Base-by-base conservation (phyloP, 2,888 invertebrate species). In the Lycocerus yunnanus region DNA sequence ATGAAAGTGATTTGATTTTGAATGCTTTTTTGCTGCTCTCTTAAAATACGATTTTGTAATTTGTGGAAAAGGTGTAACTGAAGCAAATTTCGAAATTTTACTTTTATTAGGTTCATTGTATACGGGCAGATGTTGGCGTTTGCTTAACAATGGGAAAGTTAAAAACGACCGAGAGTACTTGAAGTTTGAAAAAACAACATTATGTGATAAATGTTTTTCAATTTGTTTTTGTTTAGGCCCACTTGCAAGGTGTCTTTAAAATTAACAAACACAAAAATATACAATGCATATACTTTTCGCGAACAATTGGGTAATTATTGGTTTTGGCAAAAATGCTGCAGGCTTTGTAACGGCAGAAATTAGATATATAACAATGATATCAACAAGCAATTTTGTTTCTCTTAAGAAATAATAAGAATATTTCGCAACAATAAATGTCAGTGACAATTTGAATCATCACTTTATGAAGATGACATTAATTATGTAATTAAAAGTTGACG, bases 11-110 rank as follows among this genome's bases (percentile, higher is more conserved):
- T 79, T 77, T 75, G 76, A 71, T 61, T 71, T 66, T 73, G 43
- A 69, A 66, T 68, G 65, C 74, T 73, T 74, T 73, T 76, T 69
- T 60, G 71, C 67, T 66, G 70, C 75, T 69, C 58, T 20, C 21
- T 59, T 69, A 73, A 66, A 65, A 65, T 21, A 15, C 14, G 21
- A 61, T 65, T 68, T 69, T n/a, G 18, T 14, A 72, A 60, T 61
- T 18, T 43, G 15, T 15, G 63, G 27, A 70, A 73, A 75, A 76
- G 80, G 78, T 73, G 80, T 79, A 80, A 81, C 82, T 84, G 84
- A 80, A 84, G 83, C 85, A 84, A 85, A 85, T 85, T 84, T 84
- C 76, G 78, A 80, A 84, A 84, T 83, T 84, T 82, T 80, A 81
- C 81, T 84, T 84, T 84, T 83, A 83, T 84, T 84, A 80, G 81